phyloP scores from a whole-genome alignment of 2,888 invertebrate genomes.

The Nebria salina region DNA sequence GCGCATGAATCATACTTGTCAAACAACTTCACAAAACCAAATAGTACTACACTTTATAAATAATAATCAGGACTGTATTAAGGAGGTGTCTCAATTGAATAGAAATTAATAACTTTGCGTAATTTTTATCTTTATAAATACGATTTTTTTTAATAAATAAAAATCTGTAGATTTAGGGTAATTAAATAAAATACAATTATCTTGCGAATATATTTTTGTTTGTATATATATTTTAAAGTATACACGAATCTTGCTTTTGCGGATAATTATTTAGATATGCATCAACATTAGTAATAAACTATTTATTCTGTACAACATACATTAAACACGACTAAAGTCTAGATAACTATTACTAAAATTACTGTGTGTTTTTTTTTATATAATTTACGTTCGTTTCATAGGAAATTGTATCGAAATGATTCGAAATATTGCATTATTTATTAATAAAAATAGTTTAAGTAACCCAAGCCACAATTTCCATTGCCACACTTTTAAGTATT shows the following conservation, averaged over 20 bases:
- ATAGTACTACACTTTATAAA: neutral
- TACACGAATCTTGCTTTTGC: conserved; percentile 34
- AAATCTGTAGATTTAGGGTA: too few relatives aligned
- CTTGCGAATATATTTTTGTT: conserved; percentile 13
- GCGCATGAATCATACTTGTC: neutral
- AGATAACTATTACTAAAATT: conserved; percentile 30
- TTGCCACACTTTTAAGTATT: neutral
- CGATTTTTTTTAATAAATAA: too few relatives aligned
- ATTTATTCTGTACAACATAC: conserved; percentile 44
- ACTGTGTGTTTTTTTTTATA: neutral
- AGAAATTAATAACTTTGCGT: too few relatives aligned
- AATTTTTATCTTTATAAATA: too few relatives aligned
- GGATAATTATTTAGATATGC: conserved; percentile 40
- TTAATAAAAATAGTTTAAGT: neutral
- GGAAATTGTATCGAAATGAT: neutral
- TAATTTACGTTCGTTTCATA: neutral
- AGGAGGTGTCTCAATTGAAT: neutral
- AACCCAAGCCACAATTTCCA: neutral
- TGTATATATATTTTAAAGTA: conserved; percentile 41
- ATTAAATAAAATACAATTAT: conserved; percentile 25
- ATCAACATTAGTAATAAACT: conserved; percentile 45
- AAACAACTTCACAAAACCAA: neutral
- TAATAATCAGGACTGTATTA: neutral
- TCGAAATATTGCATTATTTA: neutral
- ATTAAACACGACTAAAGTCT: conserved; percentile 30